Conservation (phyloP, 2,113 vertebrate species). For the Thalassoma bifasciatum region DNA sequence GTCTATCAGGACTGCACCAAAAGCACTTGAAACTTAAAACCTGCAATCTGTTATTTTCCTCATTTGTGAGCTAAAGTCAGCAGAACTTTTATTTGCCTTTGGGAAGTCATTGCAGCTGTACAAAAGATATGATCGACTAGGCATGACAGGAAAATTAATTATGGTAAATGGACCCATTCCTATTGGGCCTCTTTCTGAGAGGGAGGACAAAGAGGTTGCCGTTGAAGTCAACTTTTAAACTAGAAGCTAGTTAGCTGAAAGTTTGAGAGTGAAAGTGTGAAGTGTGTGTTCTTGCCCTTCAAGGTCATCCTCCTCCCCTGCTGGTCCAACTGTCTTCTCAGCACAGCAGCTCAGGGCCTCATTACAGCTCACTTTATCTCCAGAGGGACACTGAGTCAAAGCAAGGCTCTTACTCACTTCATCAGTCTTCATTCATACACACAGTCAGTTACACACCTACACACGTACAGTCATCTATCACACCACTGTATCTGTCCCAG, state of each 20-base stretch:
- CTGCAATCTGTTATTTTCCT: conserved; percentile 31
- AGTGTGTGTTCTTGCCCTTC: conserved; percentile 27
- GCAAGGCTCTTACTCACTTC: conserved; percentile 41
- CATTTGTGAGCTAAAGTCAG: conserved; percentile 1
- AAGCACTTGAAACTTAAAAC: conserved; percentile 29
- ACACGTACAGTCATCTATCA: conserved; percentile 9
- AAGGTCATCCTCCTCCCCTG: conserved; percentile 50
- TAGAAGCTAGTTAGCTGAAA: neutral
- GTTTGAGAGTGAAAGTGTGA: conserved; percentile 13
- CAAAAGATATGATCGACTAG: neutral
- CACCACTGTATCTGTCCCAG: neutral
- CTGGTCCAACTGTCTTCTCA: conserved; percentile 33
- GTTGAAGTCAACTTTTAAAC: conserved; percentile 3
- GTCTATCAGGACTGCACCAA: no score
- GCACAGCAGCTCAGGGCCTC: conserved; percentile 61
- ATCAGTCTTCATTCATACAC: neutral
- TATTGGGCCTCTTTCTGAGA: neutral
- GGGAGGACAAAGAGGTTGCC: no score
- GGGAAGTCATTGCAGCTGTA: neutral
- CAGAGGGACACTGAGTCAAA: conserved; percentile 47
- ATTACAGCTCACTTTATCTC: conserved; percentile 64
- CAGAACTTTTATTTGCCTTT: neutral
- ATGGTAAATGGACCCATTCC: neutral
- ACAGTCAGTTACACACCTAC: conserved; percentile 14
- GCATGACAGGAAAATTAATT: neutral